phyloP scores from a whole-genome alignment of 2,888 invertebrate genomes.

The Campaea margaritaria region DNA sequence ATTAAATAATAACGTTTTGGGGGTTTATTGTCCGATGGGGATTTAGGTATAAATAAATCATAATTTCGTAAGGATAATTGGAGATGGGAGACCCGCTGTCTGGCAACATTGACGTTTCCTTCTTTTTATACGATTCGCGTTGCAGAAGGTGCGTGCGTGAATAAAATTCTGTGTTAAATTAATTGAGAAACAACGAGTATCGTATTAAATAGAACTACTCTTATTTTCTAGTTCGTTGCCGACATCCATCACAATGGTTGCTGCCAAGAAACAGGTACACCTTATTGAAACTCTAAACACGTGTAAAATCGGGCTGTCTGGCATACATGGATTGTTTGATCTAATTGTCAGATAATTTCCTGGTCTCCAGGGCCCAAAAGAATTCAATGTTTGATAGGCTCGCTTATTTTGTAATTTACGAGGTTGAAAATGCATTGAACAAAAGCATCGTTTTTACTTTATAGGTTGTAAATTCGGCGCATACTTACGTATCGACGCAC shows the following conservation, averaged over 20 bases:
- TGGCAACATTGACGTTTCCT: no score
- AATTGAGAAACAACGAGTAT: neutral
- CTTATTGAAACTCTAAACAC: conserved; percentile 41
- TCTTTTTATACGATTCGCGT: no score
- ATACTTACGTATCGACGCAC: no score
- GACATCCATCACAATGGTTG: conserved; percentile 87
- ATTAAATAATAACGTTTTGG: no score
- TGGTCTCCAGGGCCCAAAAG: conserved; percentile 62
- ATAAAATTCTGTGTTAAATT: neutral
- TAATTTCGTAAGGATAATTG: no score
- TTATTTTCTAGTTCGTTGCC: conserved; percentile 33
- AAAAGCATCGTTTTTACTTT: conserved; percentile 21
- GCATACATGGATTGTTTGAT: conserved; percentile 52
- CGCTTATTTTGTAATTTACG: conserved; percentile 66
- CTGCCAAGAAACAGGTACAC: conserved; percentile 93
- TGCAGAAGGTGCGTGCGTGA: conserved; percentile 12
- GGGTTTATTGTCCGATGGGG: no score
- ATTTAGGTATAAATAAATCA: no score
- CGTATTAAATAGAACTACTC: neutral
- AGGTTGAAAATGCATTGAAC: conserved; percentile 73
- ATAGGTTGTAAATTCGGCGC: conserved; percentile 17
- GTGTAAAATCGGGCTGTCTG: conserved; percentile 63
- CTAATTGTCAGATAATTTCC: conserved; percentile 48
- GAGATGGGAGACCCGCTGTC: no score
- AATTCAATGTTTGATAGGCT: conserved; percentile 77